phyloP scores from a whole-genome alignment of 2,113 vertebrate species.

The Rhinoderma darwinii region DNA sequence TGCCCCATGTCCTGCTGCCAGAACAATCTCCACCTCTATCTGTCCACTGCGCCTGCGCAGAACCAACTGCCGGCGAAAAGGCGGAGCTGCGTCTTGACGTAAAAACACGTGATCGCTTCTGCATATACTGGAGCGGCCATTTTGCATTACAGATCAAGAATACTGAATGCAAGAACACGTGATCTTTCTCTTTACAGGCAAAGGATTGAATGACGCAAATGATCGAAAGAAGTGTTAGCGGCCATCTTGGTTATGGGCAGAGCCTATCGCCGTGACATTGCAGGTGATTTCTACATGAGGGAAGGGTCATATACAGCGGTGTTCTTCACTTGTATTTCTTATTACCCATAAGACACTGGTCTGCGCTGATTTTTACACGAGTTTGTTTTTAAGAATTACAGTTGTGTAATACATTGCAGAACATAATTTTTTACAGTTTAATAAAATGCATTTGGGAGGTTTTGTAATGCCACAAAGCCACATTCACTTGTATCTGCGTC shows the following conservation, averaged over 20 bases:
- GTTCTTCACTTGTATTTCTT: background rate
- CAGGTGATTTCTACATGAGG: background rate
- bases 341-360: background rate
- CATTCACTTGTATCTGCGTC: too few species aligned
- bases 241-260: slow-evolving; percentile 39
- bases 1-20: slow-evolving; percentile 47
- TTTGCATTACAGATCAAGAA: background rate
- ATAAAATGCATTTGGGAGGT: too few species aligned
- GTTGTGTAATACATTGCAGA: too few species aligned
- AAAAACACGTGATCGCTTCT: background rate
- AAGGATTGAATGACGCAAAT: background rate
- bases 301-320: background rate
- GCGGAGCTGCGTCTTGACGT: background rate
- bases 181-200: background rate
- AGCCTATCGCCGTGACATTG: background rate
- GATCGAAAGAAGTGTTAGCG: background rate
- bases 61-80: slow-evolving; percentile 7
- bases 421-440: too few species aligned
- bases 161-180: background rate
- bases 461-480: too few species aligned
- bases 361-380: background rate
- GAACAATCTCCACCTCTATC: background rate
- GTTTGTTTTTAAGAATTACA: too few species aligned
- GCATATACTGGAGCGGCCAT: background rate
- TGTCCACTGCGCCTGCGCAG: background rate